Base-by-base conservation (phyloP, 2,113 vertebrate species). In the Triplophysa rosa region DNA sequence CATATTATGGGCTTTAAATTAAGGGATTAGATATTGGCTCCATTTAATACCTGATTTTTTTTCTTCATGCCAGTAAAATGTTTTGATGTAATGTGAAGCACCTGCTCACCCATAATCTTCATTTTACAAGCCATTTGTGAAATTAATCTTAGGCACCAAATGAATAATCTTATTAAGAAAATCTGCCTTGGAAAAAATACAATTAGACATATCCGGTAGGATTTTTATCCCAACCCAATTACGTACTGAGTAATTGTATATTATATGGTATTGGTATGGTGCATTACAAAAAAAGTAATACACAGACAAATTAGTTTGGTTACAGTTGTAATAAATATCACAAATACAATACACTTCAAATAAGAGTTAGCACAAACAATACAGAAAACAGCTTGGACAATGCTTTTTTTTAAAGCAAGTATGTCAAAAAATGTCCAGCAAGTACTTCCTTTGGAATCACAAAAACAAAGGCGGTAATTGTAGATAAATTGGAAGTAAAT, bases 41-140 rank as follows among this genome's bases (percentile, higher is more conserved):
- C 17, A 37, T 17, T 6, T 56, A 33, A 56, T 54, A 54, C 24
- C 24, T 17, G 9, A 54, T n/a, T 17, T 33, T 45, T 33, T 52
- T 69, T 33, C 16, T 70, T 70, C n/a, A 56, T 40, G 37, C 29
- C 52, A 23, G 16, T 17, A 65, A 19, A 49, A 23, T 10, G 8
- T 8, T 21, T 58, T 58, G 6, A 21, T 21, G 29, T 56, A 66
- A 67, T 56, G 23, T 65, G 62, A 59, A 59, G 54, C 70, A 73
- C 40, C 70, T 71, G 67, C 11, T 71, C 67, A 24, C 21, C 33
- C 54, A 10, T 58, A 21, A 21, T 58, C 16, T 17, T 78, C 19
- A 65, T 66, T 33, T 61, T 71, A 64, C 37, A 84, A 81, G 78
- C 82, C 87, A 89, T 90, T 85, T 84, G 56, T 67, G 33, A 81